Evolutionary conservation across 1,140 invertebrate species (phyloP).

Genomic region (Sarcophaga bullata): DNA sequence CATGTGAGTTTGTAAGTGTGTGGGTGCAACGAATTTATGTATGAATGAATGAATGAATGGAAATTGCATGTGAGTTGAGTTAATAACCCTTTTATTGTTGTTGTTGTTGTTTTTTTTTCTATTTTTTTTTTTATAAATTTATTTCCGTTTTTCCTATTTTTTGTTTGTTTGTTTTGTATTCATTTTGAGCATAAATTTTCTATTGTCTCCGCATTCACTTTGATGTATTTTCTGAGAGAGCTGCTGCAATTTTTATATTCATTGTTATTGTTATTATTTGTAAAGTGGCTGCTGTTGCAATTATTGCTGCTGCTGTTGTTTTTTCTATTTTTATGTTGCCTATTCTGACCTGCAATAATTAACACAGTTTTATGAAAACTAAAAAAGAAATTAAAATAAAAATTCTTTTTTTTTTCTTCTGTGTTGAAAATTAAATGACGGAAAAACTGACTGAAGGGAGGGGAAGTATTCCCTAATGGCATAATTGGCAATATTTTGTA

Average conservation of each 20-base stretch:
- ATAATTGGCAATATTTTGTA: no score
- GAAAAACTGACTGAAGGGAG: not conserved
- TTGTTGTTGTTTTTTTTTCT: not conserved
- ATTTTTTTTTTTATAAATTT: not conserved
- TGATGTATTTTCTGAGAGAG: not conserved
- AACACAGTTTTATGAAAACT: constrained; percentile 7
- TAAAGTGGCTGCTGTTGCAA: not conserved
- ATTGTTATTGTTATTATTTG: not conserved
- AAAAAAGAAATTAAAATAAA: not conserved
- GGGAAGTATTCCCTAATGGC: not conserved
- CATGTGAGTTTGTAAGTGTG: no score
- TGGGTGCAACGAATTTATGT: no score
- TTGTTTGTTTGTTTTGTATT: not conserved
- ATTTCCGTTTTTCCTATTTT: not conserved
- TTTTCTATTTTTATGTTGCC: not conserved
- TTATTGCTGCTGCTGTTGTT: not conserved
- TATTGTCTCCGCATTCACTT: constrained; percentile 1
- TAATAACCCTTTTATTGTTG: not conserved
- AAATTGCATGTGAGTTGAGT: not conserved
- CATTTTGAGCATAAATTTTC: constrained; percentile 9
- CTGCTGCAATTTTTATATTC: not conserved
- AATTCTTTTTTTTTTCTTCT: no score
- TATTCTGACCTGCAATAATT: constrained; percentile 18
- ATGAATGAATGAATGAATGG: no score
- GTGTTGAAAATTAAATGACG: not conserved